Evolutionary conservation across 2,797 vertebrate genomes (phyloP).

Genomic region (Telmatherina bonti): DNA sequence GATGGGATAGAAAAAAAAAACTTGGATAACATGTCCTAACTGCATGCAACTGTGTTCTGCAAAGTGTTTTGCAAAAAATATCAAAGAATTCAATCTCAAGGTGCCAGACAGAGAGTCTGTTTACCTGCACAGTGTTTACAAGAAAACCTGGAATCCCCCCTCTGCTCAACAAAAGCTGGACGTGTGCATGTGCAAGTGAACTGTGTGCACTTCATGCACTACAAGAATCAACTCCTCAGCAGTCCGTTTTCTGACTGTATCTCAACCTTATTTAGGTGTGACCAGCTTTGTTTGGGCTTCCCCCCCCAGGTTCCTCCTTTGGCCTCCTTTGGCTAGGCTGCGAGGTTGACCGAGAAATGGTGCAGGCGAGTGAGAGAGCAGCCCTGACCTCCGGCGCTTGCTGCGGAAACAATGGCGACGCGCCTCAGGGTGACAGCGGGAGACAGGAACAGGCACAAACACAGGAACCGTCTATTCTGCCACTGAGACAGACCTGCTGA

Average conservation of each 20-base stretch:
- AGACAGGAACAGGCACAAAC: slow-evolving; percentile 89
- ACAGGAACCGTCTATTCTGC: slow-evolving; percentile 84
- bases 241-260: slow-evolving; percentile 35
- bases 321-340: slow-evolving; percentile 40
- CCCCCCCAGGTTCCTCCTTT: slow-evolving; percentile 42
- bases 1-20: not conserved
- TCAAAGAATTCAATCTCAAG: slow-evolving; percentile 37
- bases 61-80: slow-evolving; percentile 21
- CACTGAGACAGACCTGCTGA: slow-evolving; percentile 72
- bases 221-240: slow-evolving; percentile 24
- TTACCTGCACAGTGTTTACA: slow-evolving; percentile 78
- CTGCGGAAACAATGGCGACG: slow-evolving; percentile 85
- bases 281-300: slow-evolving; percentile 56
- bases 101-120: slow-evolving; percentile 72
- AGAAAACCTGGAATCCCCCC: slow-evolving; percentile 75
- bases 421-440: slow-evolving; percentile 83
- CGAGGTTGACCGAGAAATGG: slow-evolving; percentile 37
- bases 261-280: slow-evolving; percentile 55
- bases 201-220: slow-evolving; percentile 18
- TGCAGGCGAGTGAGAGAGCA: slow-evolving; percentile 53
- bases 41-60: not conserved
- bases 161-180: slow-evolving; percentile 76
- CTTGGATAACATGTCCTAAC: not conserved
- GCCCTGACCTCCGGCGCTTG: slow-evolving; percentile 67
- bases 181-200: slow-evolving; percentile 62